Percentiles rank a stretch among this genome's conserved stretches.
phyloP scores from a whole-genome alignment of 2,888 invertebrate species.

The Coelopa pilipes region DNA sequence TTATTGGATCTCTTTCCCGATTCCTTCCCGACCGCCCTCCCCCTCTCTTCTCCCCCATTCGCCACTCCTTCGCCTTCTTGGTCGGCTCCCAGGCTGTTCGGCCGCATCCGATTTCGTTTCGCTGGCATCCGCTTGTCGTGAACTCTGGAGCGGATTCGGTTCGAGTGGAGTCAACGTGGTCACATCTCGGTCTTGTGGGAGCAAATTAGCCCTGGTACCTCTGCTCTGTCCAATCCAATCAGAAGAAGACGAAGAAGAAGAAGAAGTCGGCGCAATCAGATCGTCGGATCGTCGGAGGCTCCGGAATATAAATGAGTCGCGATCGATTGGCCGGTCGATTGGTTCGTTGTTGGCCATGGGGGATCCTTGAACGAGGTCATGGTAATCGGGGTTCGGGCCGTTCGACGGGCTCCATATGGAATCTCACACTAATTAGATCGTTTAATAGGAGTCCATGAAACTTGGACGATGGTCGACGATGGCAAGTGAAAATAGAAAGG shows the following conservation, averaged over 20 bases:
- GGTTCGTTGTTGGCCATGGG: no score
- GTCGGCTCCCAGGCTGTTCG: background rate
- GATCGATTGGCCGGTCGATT: no score
- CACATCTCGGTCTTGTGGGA: slow-evolving; percentile 27
- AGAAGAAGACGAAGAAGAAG: background rate
- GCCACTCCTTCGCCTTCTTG: background rate
- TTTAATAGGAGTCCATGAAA: no score
- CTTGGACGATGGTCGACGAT: no score
- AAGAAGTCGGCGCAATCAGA: no score
- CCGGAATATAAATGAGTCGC: no score
- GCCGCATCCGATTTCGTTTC: background rate
- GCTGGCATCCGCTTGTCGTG: background rate
- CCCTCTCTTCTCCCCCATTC: background rate
- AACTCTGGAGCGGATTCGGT: background rate
- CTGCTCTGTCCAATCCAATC: background rate
- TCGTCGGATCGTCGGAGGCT: no score
- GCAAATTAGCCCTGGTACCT: slow-evolving; percentile 30
- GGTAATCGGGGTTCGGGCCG: no score
- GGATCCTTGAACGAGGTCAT: no score
- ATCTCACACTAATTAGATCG: no score
- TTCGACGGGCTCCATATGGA: no score
- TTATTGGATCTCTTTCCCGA: slow-evolving; percentile 42
- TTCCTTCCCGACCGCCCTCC: background rate
- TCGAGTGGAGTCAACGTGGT: slow-evolving; percentile 13
- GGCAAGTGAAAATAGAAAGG: no score